Percentiles rank a stretch among this genome's conserved stretches.
These are phyloP conservation scores for Brachypodius melanocephalos DNA, from an alignment of 2,113 vertebrate species.

Conservation along the genomic window DNA sequence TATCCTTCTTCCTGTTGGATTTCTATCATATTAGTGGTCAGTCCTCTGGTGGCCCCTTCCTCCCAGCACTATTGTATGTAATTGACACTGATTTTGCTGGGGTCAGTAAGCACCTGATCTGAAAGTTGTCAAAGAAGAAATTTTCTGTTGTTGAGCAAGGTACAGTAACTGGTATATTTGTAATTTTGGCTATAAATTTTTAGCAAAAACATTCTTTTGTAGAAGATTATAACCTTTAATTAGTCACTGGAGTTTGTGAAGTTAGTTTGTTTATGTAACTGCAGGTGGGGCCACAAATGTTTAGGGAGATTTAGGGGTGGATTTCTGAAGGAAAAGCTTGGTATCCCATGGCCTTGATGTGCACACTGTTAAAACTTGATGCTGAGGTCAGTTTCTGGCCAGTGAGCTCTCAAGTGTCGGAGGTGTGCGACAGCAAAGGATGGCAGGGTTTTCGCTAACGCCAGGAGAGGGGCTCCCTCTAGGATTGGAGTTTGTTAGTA, in stretches of 20 bases:
- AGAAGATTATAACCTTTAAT: neutral
- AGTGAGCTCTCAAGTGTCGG: slow-evolving; percentile 84
- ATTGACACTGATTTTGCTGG: neutral
- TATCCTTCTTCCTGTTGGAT: neutral
- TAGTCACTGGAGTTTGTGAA: neutral
- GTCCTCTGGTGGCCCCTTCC: accelerated
- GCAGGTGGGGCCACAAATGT: neutral
- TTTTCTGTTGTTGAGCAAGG: neutral
- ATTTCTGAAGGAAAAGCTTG: neutral
- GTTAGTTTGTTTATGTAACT: neutral
- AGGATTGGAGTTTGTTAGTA: slow-evolving; percentile 86
- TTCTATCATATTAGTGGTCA: neutral
- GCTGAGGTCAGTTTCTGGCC: slow-evolving; percentile 71
- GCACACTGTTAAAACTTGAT: slow-evolving; percentile 91
- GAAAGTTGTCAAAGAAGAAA: neutral
- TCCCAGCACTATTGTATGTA: accelerated
- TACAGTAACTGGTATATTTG: neutral
- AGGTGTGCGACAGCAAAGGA: slow-evolving; percentile 85
- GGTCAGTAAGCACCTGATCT: accelerated
- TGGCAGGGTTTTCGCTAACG: slow-evolving; percentile 81
- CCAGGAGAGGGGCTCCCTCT: slow-evolving; percentile 74
- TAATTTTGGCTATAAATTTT: neutral
- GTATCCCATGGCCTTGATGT: neutral
- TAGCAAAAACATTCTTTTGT: neutral
- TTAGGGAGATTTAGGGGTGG: neutral